Evolutionary conservation across 2,888 invertebrate genomes (phyloP), one percentile per base, ranked within the genome.

Genomic region (Ypsolopha sequella): DNA sequence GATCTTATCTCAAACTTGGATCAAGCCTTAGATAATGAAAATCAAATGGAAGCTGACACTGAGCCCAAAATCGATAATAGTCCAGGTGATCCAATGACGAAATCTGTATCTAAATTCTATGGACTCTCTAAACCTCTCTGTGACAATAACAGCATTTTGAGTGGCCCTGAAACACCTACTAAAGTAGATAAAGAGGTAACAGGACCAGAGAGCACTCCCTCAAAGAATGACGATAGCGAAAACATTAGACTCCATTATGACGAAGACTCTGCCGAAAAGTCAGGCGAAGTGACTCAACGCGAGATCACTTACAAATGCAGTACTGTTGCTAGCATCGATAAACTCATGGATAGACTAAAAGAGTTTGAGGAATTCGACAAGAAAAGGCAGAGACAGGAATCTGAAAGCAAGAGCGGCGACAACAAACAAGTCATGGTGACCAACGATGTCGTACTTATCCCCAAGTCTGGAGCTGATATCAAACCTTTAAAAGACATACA

Each of bases 361-460:
- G 84, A 78, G 55, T 87, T 87, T 61, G 87, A 86, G 60, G 87
- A 86, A 59, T 77, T 84, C 54, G 85, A 85, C 61, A 87, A 81
- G 63, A 80, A 78, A 63, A 72, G 86, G 58, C 86, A 87, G 57
- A 70, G 78, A 47, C 77, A 75, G 52, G 81, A 84, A 60, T 75
- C 80, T 9, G 80, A 81, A 60, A 70, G 76, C 3, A 82, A 77
- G 61, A 60, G 70, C 6, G 68, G 59, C 57, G 85, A 85, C 52
- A 62, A 63, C 24, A 82, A 80, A 63, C 64, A 78, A 8, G 74
- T 87, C 51, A 85, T 87, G 80, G 86, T 87, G 2, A 77, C 80
- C 0, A 84, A 76, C 61, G 87, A 87, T 58, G 87, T 87, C 7
- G 86, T 87, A 8, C 60, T 87, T 51, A 86, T 86, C 55, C 76